Percentiles rank a stretch among this genome's conserved stretches.
These are phyloP conservation scores for Tinea trinotella DNA, from an alignment of 2,888 invertebrate species.

Conservation along the genomic window DNA sequence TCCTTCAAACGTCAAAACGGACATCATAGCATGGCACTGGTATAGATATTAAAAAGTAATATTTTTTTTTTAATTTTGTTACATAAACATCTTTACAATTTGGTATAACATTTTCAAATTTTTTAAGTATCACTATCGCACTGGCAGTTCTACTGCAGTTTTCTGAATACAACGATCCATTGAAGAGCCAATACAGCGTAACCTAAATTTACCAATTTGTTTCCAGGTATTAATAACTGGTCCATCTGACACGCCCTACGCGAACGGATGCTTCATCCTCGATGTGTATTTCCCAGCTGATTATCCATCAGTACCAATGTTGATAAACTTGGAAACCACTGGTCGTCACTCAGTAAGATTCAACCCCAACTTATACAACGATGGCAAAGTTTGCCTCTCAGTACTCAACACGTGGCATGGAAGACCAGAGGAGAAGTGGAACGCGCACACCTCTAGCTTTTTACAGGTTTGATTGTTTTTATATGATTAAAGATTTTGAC, in stretches of 20 bases:
- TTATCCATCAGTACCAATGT: conserved; percentile 88
- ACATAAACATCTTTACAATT: too few relatives aligned
- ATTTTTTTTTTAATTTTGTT: too few relatives aligned
- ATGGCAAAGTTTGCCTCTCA: conserved; percentile 93
- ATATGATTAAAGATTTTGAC: not conserved
- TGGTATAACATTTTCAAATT: too few relatives aligned
- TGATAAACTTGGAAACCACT: conserved; percentile 92
- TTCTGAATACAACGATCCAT: too few relatives aligned
- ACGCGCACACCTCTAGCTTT: conserved; percentile 95
- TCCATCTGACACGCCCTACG: conserved; percentile 92
- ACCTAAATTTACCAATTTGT: too few relatives aligned
- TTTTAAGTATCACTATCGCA: too few relatives aligned
- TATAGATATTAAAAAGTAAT: too few relatives aligned
- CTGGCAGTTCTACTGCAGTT: too few relatives aligned
- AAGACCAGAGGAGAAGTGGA: conserved; percentile 97
- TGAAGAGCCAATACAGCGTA: too few relatives aligned
- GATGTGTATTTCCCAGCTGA: conserved; percentile 92
- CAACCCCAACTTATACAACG: conserved; percentile 95
- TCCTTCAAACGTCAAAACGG: too few relatives aligned
- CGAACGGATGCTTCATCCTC: conserved; percentile 92
- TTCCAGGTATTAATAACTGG: conserved; percentile 89
- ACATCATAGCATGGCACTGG: too few relatives aligned
- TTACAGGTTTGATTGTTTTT: conserved; percentile 70
- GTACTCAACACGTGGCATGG: conserved; percentile 98
- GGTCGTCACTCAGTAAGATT: conserved; percentile 91